Evolutionary conservation across 2,888 invertebrate species (phyloP), one percentile per base, ranked within the genome.

Genomic region (Leucophora obtusa): DNA sequence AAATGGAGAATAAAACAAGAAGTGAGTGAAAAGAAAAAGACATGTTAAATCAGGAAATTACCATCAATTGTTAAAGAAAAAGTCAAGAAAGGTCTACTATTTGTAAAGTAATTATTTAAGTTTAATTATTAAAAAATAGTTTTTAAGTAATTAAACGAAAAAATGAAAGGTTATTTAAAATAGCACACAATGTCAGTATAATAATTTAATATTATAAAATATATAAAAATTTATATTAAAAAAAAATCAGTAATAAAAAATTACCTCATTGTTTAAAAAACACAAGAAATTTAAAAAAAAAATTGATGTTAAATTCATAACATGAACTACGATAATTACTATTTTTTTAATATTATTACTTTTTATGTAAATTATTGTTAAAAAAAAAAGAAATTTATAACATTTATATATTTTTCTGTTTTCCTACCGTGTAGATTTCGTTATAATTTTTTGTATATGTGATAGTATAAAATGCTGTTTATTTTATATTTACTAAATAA

Each of bases 391-490:
- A 35, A 62, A 47, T n/a, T 35, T 54, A 35, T 6, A 35, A 53
- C 47, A 15, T 53, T 76, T 71, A 58, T 54, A 43, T 38, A 35
- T 60, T 47, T 14, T 68, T 58, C 56, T 73, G 17, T 70, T 43
- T 71, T 38, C 38, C 79, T 79, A 79, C 79, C 70, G 59, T 79
- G 79, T 79, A 76, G 80, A 71, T 76, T 76, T 80, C 38, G 51
- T 58, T 68, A 59, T 28, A 28, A 28, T 62, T 54, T 54, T 60
- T 17, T 73, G 14, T 72, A 73, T 65, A 73, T 73, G 72, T 76
- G 76, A 81, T 80, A 72, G 63, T 68, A 58, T 60, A 72, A 65
- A 70, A 66, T 18, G 47, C 70, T 70, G 53, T 47, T 63, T 59
- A 43, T 60, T 70, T 51, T 68, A 43, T 17, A 56, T 65, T 17